Evolutionary conservation across 2,888 invertebrate species (phyloP), one percentile per base, ranked within the genome.

Genomic region (Yponomeuta plumbellus): DNA sequence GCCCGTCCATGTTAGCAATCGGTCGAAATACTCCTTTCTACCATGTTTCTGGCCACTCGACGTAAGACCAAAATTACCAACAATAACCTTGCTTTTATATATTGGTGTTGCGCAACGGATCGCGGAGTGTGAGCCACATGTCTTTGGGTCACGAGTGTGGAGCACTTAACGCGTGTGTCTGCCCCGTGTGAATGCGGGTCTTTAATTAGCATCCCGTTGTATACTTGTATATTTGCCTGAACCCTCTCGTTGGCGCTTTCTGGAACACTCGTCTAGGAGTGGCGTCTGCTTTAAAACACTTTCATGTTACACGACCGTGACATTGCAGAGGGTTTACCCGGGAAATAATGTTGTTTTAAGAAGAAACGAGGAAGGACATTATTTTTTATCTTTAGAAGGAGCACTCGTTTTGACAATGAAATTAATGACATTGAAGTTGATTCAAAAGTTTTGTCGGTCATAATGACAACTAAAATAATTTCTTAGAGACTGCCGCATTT

Each of bases 51-150:
- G 58, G 61, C 61, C 40, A 57, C 56, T 73, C 71, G 73, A 77
- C 73, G 75, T 79, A 76, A 78, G 78, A 81, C 78, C 75, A 74
- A 76, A 80, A 81, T 79, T 74, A 75, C 78, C 75, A 79, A 81
- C 79, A 81, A 80, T 81, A 76, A 71, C 75, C 78, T 76, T 70
- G 72, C 71, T 71, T 70, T 70, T 57, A 34, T 58, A 52, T 52
- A 58, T 58, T 58, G 21, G 21, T 20, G 20, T 58, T 58, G 21
- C 58, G 58, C 58, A 58, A 58, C 21, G 58, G 58, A 3, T 20
- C n/a, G 44, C 17, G 17, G 44, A 52, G 44, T 17, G 10, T 52
- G 44, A 17, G 44, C 44, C 13, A 52, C 44, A 52, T 13, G 4
- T 13, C 44, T 4, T 52, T 52, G 44, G 44, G 44, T 52, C 44